phyloP scores from a whole-genome alignment of 2,888 invertebrate species.

The Ecliptopera silaceata region DNA sequence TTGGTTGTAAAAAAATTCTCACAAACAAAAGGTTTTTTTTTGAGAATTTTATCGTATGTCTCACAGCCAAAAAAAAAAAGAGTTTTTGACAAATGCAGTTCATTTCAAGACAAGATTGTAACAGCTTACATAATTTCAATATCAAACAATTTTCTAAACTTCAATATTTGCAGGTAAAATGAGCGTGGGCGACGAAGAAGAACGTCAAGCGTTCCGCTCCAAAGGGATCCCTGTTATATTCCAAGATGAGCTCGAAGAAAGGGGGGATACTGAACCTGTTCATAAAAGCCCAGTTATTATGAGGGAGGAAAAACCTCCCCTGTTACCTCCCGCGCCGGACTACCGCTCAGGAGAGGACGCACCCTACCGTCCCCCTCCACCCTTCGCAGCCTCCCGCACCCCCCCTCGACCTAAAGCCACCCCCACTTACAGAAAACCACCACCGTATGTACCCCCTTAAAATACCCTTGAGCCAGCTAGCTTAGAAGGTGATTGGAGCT shows the following conservation, averaged over 20 bases:
- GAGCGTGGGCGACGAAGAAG: conserved; percentile 89
- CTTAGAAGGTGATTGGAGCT: conserved; percentile 6
- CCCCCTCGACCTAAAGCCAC: conserved; percentile 92
- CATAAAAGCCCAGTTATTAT: conserved; percentile 97
- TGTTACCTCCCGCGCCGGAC: conserved; percentile 89
- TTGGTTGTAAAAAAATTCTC: too few relatives aligned
- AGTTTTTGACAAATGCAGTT: too few relatives aligned
- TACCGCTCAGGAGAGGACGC: conserved; percentile 85
- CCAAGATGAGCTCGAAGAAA: conserved; percentile 97
- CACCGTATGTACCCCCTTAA: conserved; percentile 99
- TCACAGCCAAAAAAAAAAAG: too few relatives aligned
- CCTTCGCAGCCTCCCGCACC: conserved; percentile 89
- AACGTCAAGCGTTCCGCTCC: conserved; percentile 91
- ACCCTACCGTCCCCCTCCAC: conserved; percentile 96
- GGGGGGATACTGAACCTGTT: conserved; percentile 92
- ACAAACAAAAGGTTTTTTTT: too few relatives aligned
- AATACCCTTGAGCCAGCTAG: conserved; percentile 21
- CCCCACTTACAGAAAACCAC: conserved; percentile 96
- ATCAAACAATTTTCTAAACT: not conserved
- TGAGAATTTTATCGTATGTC: too few relatives aligned
- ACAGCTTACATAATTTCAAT: not conserved
- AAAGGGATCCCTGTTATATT: conserved; percentile 97
- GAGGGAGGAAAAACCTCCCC: conserved; percentile 96
- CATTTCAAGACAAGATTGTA: not conserved
- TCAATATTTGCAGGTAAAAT: conserved; percentile 83